Conservation (phyloP, 2,113 vertebrate species). For the Microcebus griseorufus region DNA sequence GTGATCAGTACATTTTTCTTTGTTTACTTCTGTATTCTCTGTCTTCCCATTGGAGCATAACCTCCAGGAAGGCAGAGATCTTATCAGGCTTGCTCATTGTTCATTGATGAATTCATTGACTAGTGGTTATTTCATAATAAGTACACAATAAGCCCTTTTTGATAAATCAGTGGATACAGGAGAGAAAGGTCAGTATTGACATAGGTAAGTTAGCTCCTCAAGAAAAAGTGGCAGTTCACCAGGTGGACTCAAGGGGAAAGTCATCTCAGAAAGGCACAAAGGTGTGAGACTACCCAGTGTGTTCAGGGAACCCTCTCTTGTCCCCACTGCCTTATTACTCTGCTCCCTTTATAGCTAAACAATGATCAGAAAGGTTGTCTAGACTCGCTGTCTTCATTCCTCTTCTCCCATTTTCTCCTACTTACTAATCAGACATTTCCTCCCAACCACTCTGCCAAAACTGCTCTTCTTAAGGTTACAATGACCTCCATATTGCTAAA, state of each 20-base stretch:
- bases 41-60: not conserved
- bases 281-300: not conserved
- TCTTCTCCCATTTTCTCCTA: not conserved
- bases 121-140: not conserved
- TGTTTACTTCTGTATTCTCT: not conserved
- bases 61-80: not conserved
- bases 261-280: not conserved
- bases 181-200: not conserved
- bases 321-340: not conserved
- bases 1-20: not conserved
- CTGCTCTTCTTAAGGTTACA: not conserved
- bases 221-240: not conserved
- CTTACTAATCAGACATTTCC: not conserved
- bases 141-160: not conserved
- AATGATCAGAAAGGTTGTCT: not conserved
- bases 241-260: not conserved
- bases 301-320: not conserved
- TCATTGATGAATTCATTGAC: conserved; percentile 6
- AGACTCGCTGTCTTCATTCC: not conserved
- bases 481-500: not conserved
- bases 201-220: not conserved
- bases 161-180: not conserved
- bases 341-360: not conserved
- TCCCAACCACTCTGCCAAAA: not conserved
- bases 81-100: not conserved